Evolutionary conservation across 2,113 vertebrate species (phyloP).

Genomic region (Dromiciops gliroides): DNA sequence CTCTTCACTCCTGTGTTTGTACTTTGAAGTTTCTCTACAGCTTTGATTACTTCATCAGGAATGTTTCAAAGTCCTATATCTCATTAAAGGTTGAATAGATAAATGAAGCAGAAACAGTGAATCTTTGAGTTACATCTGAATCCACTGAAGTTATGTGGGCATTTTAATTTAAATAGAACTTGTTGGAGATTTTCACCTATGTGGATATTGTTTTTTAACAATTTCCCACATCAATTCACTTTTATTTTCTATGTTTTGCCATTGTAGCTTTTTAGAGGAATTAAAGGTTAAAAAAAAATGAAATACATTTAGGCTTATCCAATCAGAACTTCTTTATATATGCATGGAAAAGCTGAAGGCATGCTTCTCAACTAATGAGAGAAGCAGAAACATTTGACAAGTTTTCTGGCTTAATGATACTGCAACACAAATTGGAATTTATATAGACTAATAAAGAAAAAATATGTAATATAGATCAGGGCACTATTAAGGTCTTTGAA

Average conservation of each 20-base stretch:
- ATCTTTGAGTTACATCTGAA: not conserved
- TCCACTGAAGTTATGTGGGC: not conserved
- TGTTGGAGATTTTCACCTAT: not conserved
- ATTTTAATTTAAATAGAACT: not conserved
- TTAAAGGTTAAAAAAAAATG: not conserved
- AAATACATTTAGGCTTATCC: not conserved
- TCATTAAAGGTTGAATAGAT: not conserved
- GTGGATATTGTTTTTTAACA: not conserved
- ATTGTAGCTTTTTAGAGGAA: not conserved
- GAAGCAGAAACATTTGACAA: not conserved
- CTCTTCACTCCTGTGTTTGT: not conserved
- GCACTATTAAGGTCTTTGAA: not conserved
- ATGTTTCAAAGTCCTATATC: not conserved
- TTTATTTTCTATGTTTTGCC: not conserved
- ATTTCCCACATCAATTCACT: not conserved
- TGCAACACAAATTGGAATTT: not conserved
- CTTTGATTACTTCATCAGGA: not conserved
- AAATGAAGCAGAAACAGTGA: not conserved
- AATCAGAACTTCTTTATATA: not conserved
- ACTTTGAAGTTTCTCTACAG: not conserved
- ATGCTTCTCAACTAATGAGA: not conserved
- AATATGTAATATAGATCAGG: not conserved
- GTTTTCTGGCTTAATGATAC: not conserved
- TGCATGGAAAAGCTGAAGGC: not conserved
- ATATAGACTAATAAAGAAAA: not conserved